Evolutionary conservation across 2,797 vertebrate genomes (phyloP), one percentile per base, ranked within the genome.

Genomic region (Hemitrygon akajei): DNA sequence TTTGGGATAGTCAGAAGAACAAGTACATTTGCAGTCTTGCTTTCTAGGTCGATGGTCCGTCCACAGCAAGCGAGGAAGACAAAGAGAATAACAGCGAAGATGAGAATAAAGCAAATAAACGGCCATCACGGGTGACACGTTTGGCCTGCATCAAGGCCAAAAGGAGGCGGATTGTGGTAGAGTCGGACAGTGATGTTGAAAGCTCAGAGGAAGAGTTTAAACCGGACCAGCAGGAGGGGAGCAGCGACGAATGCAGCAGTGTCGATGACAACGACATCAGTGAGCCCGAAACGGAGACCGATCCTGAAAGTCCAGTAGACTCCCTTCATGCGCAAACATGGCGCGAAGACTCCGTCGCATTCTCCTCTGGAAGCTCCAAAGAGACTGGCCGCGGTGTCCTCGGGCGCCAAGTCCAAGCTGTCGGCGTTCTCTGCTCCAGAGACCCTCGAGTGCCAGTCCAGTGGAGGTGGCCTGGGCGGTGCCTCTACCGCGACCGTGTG

Each of bases 141-240:
- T 96, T 96, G 27, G 95, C 95, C 0, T 94, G 95, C n/a, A 96
- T 95, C 80, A 98, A 98, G 94, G 80, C 97, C 71, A 99, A 99
- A 95, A 98, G 98, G 0, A 97, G 98, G 0, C 98, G 98, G 93
- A 97, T 99, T 12, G 94, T 98, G 40, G 96, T 97, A 25, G 97
- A 98, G 84, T 98, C 98, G 0, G 98, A 98, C 95, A 99, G 98
- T 3, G 97, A 97, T 30, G 86, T 92, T 0, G 98, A 97, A 0
- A 97, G 95, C 58, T 99, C 98, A 0, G 98, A 97, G 0, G 97
- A 97, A 0, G 99, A 99, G 93, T 99, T 99, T 95, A 98, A 98
- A 95, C 99, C 98, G 30, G 97, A 98, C 16, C 94, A 94, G 94
- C 97, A 96, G 2, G 96, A 95, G 34, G 98, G 96, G 94, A 99